These are phyloP conservation scores for Amblyornis subalaris DNA, from an alignment of 2,113 vertebrate genomes.

Conservation along the genomic window DNA sequence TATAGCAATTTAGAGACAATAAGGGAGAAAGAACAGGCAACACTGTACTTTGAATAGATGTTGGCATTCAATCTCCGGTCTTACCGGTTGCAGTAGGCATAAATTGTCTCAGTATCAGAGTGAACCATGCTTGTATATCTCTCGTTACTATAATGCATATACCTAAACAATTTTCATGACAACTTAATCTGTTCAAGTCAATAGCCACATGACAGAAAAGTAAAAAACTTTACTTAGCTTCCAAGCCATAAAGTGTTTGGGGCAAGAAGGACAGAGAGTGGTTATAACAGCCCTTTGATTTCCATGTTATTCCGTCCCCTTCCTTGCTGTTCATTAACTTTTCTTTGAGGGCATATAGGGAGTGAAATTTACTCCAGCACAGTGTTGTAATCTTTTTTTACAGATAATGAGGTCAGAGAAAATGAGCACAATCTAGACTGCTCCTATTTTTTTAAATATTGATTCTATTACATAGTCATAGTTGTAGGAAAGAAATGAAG, in stretches of 20 bases:
- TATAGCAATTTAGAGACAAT: neutral
- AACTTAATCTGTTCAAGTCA: neutral
- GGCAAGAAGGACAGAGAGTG: neutral
- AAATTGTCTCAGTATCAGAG: neutral
- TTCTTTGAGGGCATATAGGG: neutral
- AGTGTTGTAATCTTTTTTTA: neutral
- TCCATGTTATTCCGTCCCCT: neutral
- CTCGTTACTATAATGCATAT: neutral
- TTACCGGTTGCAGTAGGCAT: neutral
- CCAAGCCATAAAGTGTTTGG: neutral
- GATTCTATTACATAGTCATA: neutral
- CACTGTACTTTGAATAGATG: neutral
- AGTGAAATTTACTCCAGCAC: neutral
- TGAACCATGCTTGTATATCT: neutral
- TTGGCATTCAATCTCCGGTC: neutral
- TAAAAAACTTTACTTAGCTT: neutral
- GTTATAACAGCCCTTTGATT: neutral
- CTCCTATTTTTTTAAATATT: neutral
- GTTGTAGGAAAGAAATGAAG: neutral
- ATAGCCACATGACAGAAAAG: neutral
- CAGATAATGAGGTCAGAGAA: neutral
- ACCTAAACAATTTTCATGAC: neutral
- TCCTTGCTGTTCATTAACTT: neutral
- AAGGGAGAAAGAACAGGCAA: neutral
- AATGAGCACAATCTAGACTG: neutral